A percentile compares a stretch with the other conserved stretches of the same genome.
These are phyloP conservation scores for Onychomys leucogaster DNA, from an alignment of 2,797 vertebrate genomes.

Conservation along the genomic window DNA sequence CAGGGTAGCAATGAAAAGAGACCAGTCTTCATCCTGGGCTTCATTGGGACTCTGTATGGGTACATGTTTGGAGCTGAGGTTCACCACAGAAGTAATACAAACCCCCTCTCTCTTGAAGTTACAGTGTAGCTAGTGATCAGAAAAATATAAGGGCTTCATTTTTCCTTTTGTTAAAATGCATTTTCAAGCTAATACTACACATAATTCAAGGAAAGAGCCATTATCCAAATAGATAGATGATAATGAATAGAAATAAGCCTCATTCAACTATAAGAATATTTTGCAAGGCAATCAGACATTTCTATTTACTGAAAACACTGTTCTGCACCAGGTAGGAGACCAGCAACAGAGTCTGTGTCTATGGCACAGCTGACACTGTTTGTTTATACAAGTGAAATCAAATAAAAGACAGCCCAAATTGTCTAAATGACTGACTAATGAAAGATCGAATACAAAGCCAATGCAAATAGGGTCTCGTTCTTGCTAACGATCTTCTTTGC, in stretches of 20 bases:
- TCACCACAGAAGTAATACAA: neutral
- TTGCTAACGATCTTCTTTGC: neutral
- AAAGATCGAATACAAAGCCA: too few species aligned
- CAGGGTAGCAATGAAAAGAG: neutral
- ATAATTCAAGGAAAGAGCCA: neutral
- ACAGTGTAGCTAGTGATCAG: too few species aligned
- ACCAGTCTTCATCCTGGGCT: neutral
- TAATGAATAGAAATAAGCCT: neutral
- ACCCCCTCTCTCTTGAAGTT: too few species aligned
- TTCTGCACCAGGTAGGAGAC: too few species aligned
- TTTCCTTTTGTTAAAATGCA: neutral
- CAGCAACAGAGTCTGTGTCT: neutral
- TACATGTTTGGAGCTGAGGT: neutral
- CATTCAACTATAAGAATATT: neutral
- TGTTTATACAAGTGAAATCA: neutral
- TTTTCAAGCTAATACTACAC: neutral
- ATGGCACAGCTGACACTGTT: neutral
- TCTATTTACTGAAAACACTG: neutral
- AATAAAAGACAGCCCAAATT: neutral
- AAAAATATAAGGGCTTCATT: accelerated
- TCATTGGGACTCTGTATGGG: neutral
- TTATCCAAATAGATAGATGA: neutral
- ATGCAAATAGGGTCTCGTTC: accelerated
- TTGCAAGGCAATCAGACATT: neutral
- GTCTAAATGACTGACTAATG: neutral